Conservation (phyloP, 2,113 vertebrate species). For the Rissa tridactyla region DNA sequence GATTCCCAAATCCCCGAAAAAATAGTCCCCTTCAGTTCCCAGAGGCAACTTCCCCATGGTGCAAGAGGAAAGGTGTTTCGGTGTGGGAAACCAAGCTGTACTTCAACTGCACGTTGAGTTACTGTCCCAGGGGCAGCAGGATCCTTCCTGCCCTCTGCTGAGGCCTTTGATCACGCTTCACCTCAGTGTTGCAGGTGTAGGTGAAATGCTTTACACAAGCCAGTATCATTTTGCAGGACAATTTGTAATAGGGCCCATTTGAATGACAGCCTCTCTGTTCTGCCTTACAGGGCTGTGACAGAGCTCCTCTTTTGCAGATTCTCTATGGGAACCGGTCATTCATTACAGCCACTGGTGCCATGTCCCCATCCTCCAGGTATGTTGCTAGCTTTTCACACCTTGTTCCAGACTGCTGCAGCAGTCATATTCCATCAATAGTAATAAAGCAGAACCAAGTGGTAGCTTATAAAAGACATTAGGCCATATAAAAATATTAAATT, state of each 20-base stretch:
- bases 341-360: background rate
- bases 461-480: background rate
- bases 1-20: background rate
- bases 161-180: background rate
- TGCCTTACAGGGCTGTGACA: background rate
- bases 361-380: background rate
- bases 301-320: background rate
- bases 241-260: background rate
- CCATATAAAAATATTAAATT: background rate
- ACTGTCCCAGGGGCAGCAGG: background rate
- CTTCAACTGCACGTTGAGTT: fast-evolving
- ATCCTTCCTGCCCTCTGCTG: background rate
- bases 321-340: background rate
- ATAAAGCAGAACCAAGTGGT: background rate
- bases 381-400: background rate
- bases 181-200: background rate
- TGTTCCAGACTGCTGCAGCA: background rate
- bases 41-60: background rate
- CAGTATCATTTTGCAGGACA: background rate
- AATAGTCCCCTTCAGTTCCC: background rate
- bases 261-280: background rate
- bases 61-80: background rate
- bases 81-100: background rate
- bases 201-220: background rate
- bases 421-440: slow-evolving; percentile 10